Evolutionary conservation across 2,797 vertebrate genomes (phyloP), one percentile per base, ranked within the genome.

Genomic region (Myripristis jacobus): DNA sequence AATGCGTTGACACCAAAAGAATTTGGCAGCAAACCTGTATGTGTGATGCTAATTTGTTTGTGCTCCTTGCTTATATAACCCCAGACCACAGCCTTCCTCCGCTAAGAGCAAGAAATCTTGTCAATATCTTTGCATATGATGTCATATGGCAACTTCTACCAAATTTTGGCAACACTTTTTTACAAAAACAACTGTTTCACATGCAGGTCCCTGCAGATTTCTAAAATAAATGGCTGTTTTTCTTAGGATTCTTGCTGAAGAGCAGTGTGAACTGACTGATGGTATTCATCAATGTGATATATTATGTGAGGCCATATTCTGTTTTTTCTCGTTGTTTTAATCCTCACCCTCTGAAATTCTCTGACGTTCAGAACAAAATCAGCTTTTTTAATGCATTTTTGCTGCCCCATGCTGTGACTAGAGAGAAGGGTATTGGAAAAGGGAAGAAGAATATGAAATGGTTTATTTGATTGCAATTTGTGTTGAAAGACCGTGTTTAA

Each of bases 261-360:
- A 74, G 43, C 9, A 6, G 36, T 5, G 18, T 53, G 13, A 77
- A 69, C 10, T 38, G 52, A 66, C 73, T 55, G 50, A 64, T 46
- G n/a, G 46, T 53, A 21, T 55, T 15, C 11, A 8, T 16, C 41
- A 24, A 41, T 16, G 1, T 21, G 41, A n/a, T 43, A 13, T 57
- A 27, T 44, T 29, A 68, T 47, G 29, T 18, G 58, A 63, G 24
- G 51, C 44, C 47, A 63, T 2, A 31, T 36, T 47, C 52, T 69
- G 48, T 60, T 46, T 63, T 48, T 50, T n/a, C 2, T 15, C 19
- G 19, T 43, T 57, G 24, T 31, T 47, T 27, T 36, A 36, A 36
- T 36, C 53, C 66, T 19, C n/a, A 55, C 31, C 53, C 0, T 11
- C 2, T 1, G 16, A 70, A 55, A 55, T 34, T 18, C 29, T 64